Conservation (phyloP, 2,113 vertebrate species). For the Aegotheles bennettii region DNA sequence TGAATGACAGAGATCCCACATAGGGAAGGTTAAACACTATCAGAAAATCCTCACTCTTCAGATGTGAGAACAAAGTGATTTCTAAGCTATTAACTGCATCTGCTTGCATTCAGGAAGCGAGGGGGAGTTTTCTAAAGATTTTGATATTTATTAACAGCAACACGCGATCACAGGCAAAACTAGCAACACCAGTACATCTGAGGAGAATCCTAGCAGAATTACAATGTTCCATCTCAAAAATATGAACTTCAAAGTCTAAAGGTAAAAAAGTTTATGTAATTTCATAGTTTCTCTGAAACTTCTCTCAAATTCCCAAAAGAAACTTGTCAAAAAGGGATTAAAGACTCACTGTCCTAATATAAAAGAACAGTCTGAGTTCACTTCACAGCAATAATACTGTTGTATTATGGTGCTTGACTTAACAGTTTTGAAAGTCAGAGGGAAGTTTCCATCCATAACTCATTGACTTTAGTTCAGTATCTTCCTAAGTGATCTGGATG, state of each 20-base stretch:
- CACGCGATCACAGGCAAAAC: background rate
- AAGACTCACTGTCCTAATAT: background rate
- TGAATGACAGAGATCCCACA: background rate
- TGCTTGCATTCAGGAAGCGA: background rate
- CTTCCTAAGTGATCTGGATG: no score
- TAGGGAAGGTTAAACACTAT: background rate
- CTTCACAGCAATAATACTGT: background rate
- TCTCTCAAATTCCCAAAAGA: background rate
- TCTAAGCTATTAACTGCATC: background rate
- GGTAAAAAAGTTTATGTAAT: background rate
- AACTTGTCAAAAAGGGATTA: background rate
- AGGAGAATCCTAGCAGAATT: background rate
- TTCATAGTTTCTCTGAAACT: background rate
- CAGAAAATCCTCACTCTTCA: background rate
- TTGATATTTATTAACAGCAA: background rate
- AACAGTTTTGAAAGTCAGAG: background rate
- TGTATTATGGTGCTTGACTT: background rate
- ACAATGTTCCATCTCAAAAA: background rate
- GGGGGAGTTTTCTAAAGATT: background rate
- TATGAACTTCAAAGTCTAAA: background rate
- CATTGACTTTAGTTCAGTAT: background rate
- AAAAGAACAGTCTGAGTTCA: background rate
- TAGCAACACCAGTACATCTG: background rate
- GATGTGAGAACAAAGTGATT: slow-evolving; percentile 2
- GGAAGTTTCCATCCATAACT: background rate